phyloP scores from a whole-genome alignment of 1,140 invertebrate species.

The Leptoteleia sp. region DNA sequence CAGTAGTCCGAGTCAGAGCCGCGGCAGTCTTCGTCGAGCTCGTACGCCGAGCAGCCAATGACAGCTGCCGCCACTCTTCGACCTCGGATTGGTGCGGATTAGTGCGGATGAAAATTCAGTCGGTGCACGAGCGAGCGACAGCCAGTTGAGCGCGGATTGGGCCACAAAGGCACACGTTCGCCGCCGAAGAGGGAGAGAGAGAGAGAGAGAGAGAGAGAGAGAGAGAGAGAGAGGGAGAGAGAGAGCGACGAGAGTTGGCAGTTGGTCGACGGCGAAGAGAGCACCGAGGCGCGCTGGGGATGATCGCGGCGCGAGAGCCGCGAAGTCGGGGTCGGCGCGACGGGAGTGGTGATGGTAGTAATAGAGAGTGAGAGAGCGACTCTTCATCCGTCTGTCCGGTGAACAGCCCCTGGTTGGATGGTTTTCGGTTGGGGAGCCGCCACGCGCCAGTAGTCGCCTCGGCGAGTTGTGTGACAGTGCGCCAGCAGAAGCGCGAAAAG shows the following conservation, averaged over 20 bases:
- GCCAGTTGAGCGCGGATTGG: neutral
- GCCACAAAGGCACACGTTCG: no score
- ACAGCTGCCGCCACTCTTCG: conserved; percentile 39
- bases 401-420: conserved; percentile 36
- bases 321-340: conserved; percentile 20
- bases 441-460: conserved; percentile 1
- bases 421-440: conserved; percentile 20
- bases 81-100: conserved; percentile 27
- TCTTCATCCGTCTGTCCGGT: conserved; percentile 28
- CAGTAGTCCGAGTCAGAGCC: conserved; percentile 63
- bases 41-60: conserved; percentile 62
- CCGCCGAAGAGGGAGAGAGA: no score
- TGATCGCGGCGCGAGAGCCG: conserved; percentile 19
- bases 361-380: conserved; percentile 46
- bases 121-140: neutral
- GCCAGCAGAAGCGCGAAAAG: no score
- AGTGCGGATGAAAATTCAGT: conserved; percentile 22
- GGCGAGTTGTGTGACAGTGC: conserved; percentile 5
- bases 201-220: no score
- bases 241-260: neutral
- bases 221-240: no score
- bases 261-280: conserved; percentile 1
- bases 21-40: conserved; percentile 64
- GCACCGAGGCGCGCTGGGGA: conserved; percentile 11
- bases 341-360: conserved; percentile 34